phyloP scores from a whole-genome alignment of 2,888 invertebrate species.

The Drosophila lutescens region DNA sequence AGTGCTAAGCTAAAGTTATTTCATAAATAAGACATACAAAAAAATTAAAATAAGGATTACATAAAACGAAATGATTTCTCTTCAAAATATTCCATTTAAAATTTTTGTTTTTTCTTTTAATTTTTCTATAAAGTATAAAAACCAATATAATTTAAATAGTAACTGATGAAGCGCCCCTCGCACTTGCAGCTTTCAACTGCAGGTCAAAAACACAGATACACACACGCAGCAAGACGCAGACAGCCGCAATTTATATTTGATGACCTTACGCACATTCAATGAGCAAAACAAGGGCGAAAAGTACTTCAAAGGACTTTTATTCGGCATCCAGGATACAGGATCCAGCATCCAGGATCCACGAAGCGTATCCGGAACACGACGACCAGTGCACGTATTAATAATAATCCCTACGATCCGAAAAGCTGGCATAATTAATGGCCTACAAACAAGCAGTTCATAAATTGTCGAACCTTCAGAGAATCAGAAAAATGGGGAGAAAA shows the following conservation, averaged over 20 bases:
- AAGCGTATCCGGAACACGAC: conserved; percentile 8
- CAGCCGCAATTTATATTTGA: conserved; percentile 42
- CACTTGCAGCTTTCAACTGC: conserved; percentile 19
- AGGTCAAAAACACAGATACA: conserved; percentile 7
- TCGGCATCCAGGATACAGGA: conserved; percentile 1
- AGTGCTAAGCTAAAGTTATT: too few relatives aligned
- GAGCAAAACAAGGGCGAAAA: conserved; percentile 30
- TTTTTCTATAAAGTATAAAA: too few relatives aligned
- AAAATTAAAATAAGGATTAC: neutral
- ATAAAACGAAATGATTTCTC: too few relatives aligned
- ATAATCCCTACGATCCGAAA: conserved; percentile 33
- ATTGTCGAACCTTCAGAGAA: conserved; percentile 16
- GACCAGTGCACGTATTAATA: conserved; percentile 31
- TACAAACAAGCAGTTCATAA: conserved; percentile 19
- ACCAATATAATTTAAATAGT: neutral
- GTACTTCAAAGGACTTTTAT: conserved; percentile 34
- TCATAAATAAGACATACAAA: too few relatives aligned
- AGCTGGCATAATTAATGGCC: conserved; percentile 34
- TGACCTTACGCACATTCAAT: conserved; percentile 43
- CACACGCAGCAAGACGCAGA: conserved; percentile 15
- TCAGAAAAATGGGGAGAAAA: conserved; percentile 46
- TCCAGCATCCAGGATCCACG: conserved; percentile 1
- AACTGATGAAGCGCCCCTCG: conserved; percentile 7
- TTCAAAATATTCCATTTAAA: neutral
- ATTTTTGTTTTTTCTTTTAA: neutral